phyloP scores from a whole-genome alignment of 2,888 invertebrate species.

The Drosophila crucigera region DNA sequence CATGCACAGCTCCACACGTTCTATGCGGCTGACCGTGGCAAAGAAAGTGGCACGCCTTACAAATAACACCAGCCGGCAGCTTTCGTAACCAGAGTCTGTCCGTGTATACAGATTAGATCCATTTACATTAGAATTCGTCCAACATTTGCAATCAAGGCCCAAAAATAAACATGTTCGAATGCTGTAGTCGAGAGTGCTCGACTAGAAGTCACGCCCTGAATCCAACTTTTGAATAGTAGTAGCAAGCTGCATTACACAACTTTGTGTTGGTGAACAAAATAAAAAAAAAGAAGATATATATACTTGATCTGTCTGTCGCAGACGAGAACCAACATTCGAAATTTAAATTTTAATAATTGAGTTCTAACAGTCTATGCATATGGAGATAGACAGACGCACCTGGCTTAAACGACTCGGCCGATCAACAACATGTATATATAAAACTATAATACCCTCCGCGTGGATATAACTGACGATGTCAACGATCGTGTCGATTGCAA shows the following conservation, averaged over 20 bases:
- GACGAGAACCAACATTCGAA: background rate
- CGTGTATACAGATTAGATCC: constrained; percentile 4
- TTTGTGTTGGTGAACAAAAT: background rate
- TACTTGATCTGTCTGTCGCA: background rate
- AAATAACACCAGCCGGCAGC: background rate
- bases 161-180: background rate
- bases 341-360: too few species aligned
- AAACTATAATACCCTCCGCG: background rate
- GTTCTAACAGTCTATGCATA: background rate
- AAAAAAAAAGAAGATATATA: background rate
- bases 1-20: constrained; percentile 6
- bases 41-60: constrained; percentile 45
- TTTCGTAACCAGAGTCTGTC: background rate
- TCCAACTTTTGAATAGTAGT: background rate
- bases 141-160: background rate
- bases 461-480: background rate
- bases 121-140: constrained; percentile 16
- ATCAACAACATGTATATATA: background rate
- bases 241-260: background rate
- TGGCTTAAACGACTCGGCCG: background rate
- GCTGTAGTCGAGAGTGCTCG: background rate
- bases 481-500: background rate
- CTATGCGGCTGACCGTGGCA: constrained; percentile 27
- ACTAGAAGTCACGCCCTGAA: background rate
- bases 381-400: background rate